Evolutionary conservation across 1,140 invertebrate genomes (phyloP).

Genomic region (Orchesella cincta): DNA sequence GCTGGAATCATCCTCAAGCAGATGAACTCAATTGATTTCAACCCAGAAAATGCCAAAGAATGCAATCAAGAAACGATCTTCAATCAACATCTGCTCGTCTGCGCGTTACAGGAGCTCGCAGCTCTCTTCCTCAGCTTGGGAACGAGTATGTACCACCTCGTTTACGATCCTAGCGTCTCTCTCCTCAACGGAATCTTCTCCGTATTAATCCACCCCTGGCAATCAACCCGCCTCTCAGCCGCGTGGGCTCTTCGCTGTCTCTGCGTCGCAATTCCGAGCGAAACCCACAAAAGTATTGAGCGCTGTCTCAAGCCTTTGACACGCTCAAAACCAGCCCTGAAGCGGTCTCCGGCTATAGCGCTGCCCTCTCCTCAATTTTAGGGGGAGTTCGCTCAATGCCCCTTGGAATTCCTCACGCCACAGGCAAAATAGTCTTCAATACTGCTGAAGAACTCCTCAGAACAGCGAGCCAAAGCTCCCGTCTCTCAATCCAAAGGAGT

Average conservation of each 20-base stretch:
- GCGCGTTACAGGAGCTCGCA: slow-evolving; percentile 90
- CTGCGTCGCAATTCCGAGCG: slow-evolving; percentile 57
- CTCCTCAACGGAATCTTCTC: slow-evolving; percentile 69
- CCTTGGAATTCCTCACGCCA: slow-evolving; percentile 92
- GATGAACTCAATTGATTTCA: slow-evolving; percentile 91
- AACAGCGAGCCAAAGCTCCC: slow-evolving; percentile 95
- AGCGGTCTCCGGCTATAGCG: slow-evolving; percentile 90
- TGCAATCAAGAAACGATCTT: slow-evolving; percentile 86
- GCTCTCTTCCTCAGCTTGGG: slow-evolving; percentile 81
- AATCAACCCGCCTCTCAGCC: slow-evolving; percentile 84
- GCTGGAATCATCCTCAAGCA: slow-evolving; percentile 88
- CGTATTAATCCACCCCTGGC: slow-evolving; percentile 88
- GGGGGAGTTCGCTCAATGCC: slow-evolving; percentile 88
- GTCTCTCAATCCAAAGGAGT: slow-evolving; percentile 89
- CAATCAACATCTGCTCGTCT: slow-evolving; percentile 91
- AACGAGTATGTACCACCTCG: slow-evolving; percentile 84
- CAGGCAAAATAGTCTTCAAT: slow-evolving; percentile 94
- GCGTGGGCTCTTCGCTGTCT: slow-evolving; percentile 92
- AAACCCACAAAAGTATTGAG: slow-evolving; percentile 56
- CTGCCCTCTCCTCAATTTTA: slow-evolving; percentile 86
- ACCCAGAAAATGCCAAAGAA: slow-evolving; percentile 81
- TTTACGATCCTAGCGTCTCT: slow-evolving; percentile 70
- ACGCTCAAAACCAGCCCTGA: slow-evolving; percentile 87
- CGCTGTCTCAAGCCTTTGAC: slow-evolving; percentile 81
- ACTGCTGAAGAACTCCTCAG: slow-evolving; percentile 94